Evolutionary conservation across 2,888 invertebrate genomes (phyloP), one percentile per base, ranked within the genome.

Genomic region (Lasioglossum oenotherae): DNA sequence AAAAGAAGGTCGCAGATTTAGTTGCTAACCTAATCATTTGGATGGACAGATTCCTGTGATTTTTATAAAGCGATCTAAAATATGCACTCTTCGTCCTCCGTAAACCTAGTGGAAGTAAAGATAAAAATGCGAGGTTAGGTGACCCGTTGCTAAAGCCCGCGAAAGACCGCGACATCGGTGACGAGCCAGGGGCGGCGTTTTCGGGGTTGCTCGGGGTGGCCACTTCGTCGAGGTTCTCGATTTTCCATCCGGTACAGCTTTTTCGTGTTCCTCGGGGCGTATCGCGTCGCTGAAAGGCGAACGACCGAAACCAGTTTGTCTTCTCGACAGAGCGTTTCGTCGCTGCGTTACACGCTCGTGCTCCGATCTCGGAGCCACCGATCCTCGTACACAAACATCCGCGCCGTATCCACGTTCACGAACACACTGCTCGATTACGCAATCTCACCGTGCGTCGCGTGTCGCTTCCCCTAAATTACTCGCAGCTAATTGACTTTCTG

Each of bases 281-380:
- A 86, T 81, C 85, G 57, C 73, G 74, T 12, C 77, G 83, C 64
- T 76, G 88, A 86, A 74, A 84, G 82, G 84, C 84, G 74, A 82
- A 84, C 82, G 78, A 78, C 67, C 82, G 78, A 76, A 72, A 64
- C 83, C 72, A 84, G 84, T 86, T 86, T 82, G 86, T 84, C 84
- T 67, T 84, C 84, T 6, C 76, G 87, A 87, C 87, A 78, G 81
- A 76, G 49, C 80, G 85, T 85, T 87, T 85, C 86, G 76, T 86
- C 86, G 80, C 80, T 19, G 60, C 27, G 60, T 31, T 10, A 69
- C 41, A 27, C 67, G 27, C 14, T 72, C 23, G 16, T 4, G 8
- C 71, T 44, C 10, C 72, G 4, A 73, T 84, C 79, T 57, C 53
- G 57, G 10, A 49, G 64, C 35, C 60, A 35, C 16, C 31, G 67